Conservation (phyloP, 2,113 vertebrate species). For the Callionymus lyra region DNA sequence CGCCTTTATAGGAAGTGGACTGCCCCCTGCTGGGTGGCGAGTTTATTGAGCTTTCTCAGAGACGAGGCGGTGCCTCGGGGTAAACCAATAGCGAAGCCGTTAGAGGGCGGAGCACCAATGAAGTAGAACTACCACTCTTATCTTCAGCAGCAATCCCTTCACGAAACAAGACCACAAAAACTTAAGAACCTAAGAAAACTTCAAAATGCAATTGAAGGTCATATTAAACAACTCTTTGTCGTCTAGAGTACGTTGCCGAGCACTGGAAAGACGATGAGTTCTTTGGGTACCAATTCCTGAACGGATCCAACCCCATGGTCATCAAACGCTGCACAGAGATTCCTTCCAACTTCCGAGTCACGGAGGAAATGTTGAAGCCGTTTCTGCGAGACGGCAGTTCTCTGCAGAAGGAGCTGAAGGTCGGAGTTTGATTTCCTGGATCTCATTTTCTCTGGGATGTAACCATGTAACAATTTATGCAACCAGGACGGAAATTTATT, state of each 20-base stretch:
- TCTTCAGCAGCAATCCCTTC: too few relatives aligned
- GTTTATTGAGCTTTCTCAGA: too few relatives aligned
- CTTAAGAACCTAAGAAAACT: neutral
- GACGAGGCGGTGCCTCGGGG: too few relatives aligned
- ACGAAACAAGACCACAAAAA: too few relatives aligned
- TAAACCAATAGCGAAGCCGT: too few relatives aligned
- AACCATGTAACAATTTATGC: neutral
- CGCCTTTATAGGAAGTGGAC: too few relatives aligned
- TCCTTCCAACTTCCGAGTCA: slow-evolving; percentile 79
- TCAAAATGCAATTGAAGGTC: neutral
- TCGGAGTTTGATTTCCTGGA: slow-evolving; percentile 17
- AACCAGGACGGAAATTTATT: slow-evolving; percentile 72
- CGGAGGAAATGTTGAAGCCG: slow-evolving; percentile 74
- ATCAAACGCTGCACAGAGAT: slow-evolving; percentile 72
- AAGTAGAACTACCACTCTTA: too few relatives aligned
- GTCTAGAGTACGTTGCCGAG: slow-evolving; percentile 72
- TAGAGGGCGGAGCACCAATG: too few relatives aligned
- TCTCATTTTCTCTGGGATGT: neutral
- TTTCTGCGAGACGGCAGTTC: slow-evolving; percentile 68
- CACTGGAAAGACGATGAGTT: slow-evolving; percentile 73
- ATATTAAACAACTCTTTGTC: neutral
- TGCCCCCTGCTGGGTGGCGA: too few relatives aligned
- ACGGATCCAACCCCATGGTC: slow-evolving; percentile 77
- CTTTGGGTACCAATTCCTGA: slow-evolving; percentile 85
- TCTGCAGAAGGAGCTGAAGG: slow-evolving; percentile 75